These are phyloP conservation scores for Platycercus adscitus DNA, from an alignment of 2,113 vertebrate genomes.

Conservation along the genomic window DNA sequence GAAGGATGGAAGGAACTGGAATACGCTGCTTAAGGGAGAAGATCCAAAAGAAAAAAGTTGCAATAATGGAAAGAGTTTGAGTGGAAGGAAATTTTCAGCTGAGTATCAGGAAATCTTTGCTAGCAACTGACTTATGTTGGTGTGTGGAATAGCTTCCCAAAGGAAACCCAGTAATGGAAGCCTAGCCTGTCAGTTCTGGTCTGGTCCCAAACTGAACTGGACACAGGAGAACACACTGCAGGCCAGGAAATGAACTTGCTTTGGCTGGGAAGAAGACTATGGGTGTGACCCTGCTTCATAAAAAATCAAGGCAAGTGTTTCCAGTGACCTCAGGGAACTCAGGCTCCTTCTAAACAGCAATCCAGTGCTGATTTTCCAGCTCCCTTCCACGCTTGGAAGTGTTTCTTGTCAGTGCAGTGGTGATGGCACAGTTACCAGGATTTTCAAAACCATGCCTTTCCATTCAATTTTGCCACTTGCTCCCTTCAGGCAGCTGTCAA, in stretches of 20 bases:
- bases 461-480: not conserved
- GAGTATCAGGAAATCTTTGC: not conserved
- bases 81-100: not conserved
- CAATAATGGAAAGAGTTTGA: not conserved
- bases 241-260: not conserved
- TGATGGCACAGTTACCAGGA: not conserved
- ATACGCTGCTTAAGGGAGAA: not conserved
- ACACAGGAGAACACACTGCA: not conserved
- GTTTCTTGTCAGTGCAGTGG: not conserved
- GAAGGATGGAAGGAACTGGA: not conserved
- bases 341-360: not conserved
- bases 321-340: not conserved
- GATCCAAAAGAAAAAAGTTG: not conserved
- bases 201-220: not conserved
- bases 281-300: not conserved
- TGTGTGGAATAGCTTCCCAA: not conserved
- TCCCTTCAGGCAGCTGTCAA: not conserved
- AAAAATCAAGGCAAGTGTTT: not conserved
- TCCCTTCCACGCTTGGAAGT: not conserved
- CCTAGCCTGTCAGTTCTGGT: not conserved
- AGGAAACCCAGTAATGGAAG: not conserved
- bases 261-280: not conserved
- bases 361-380: not conserved
- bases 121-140: not conserved
- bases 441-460: not conserved